phyloP scores from a whole-genome alignment of 2,888 invertebrate genomes.

The Petrolisthes cinctipes region DNA sequence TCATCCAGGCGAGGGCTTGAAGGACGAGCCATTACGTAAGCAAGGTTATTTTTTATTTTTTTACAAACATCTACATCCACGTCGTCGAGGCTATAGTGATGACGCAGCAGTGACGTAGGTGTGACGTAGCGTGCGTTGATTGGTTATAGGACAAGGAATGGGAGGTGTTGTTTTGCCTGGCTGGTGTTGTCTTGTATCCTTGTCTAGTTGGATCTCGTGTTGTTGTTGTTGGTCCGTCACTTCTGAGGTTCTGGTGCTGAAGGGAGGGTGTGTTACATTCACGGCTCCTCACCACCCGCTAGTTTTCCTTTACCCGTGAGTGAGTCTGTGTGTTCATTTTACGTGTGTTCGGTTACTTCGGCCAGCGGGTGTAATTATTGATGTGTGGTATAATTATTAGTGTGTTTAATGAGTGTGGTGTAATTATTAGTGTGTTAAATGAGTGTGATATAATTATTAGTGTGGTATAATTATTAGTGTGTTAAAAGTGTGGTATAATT shows the following conservation, averaged over 20 bases:
- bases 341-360: too few species aligned
- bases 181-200: conserved; percentile 7
- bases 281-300: background rate
- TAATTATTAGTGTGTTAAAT: too few species aligned
- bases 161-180: background rate
- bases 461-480: too few species aligned
- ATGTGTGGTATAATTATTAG: too few species aligned
- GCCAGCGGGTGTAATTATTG: too few species aligned
- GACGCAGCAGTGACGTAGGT: conserved; percentile 23
- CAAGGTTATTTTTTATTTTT: background rate
- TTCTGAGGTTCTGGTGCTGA: background rate
- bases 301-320: conserved; percentile 1
- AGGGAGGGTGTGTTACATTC: background rate
- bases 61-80: background rate
- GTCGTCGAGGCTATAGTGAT: background rate
- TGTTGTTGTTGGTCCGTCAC: background rate
- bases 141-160: background rate
- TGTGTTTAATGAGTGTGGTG: too few species aligned
- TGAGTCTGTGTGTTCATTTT: background rate
- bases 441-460: too few species aligned
- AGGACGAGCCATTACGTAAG: conserved; percentile 26
- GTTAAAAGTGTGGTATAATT: too few species aligned
- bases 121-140: conserved; percentile 21
- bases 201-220: background rate
- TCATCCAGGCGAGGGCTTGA: conserved; percentile 15